Percentiles rank a stretch among this genome's conserved stretches.
These are phyloP conservation scores for Incurvaria masculella DNA, from an alignment of 2,888 invertebrate species.

Conservation along the genomic window DNA sequence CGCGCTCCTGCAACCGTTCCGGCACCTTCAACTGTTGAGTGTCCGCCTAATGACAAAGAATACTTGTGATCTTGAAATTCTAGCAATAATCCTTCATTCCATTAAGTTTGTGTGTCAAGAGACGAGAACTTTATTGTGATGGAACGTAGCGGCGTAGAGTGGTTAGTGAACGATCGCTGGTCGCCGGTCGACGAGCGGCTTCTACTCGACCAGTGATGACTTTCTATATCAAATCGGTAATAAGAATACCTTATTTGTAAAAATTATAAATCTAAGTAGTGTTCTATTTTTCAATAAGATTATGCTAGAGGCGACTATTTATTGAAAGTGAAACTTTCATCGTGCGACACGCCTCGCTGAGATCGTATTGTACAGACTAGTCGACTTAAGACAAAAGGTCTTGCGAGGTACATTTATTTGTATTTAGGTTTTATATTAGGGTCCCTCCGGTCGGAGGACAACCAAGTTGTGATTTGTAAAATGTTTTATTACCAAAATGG, in stretches of 20 bases:
- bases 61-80: constrained; percentile 55
- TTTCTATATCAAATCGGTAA: constrained; percentile 41
- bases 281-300: constrained; percentile 51
- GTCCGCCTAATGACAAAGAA: constrained; percentile 20
- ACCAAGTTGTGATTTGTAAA: constrained; percentile 43
- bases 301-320: constrained; percentile 23
- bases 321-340: constrained; percentile 51
- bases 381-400: constrained; percentile 25
- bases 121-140: constrained; percentile 26
- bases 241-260: constrained; percentile 54
- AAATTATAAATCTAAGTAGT: constrained; percentile 54
- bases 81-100: constrained; percentile 59
- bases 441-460: neutral
- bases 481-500: constrained; percentile 34
- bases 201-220: constrained; percentile 32
- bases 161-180: constrained; percentile 41
- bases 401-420: neutral
- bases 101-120: constrained; percentile 18
- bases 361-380: constrained; percentile 49
- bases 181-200: constrained; percentile 18
- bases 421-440: neutral
- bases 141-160: constrained; percentile 50
- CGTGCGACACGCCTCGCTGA: constrained; percentile 1
- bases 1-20: constrained; percentile 45
- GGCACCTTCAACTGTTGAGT: constrained; percentile 56